These are phyloP conservation scores for Pseudotriccus pelzelni DNA, from an alignment of 2,797 vertebrate genomes.

Conservation along the genomic window DNA sequence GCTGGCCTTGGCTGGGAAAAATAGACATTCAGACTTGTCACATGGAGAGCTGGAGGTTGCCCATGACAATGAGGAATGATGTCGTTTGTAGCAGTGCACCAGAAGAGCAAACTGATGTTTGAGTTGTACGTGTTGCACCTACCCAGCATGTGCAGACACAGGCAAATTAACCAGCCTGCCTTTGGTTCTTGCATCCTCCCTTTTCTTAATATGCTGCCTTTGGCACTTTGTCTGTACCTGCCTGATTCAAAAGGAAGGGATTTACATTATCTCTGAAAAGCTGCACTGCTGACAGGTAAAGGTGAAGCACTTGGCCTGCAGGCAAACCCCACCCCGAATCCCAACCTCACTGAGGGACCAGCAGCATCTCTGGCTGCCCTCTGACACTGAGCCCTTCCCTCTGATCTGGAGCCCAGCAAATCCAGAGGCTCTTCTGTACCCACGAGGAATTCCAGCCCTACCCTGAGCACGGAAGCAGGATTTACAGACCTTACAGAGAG, in stretches of 20 bases:
- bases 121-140: neutral
- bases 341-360: neutral
- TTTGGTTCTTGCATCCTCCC: slow-evolving; percentile 19
- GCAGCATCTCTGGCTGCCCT: neutral
- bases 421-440: neutral
- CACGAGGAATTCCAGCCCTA: neutral
- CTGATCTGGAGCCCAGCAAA: neutral
- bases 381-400: neutral
- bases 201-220: slow-evolving; percentile 21
- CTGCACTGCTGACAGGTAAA: neutral
- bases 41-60: neutral
- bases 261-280: neutral
- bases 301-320: neutral
- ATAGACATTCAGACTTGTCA: neutral
- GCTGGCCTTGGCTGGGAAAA: neutral
- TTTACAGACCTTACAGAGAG: neutral
- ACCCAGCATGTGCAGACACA: neutral
- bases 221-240: slow-evolving; percentile 41
- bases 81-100: neutral
- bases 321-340: neutral
- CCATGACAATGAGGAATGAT: neutral
- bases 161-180: slow-evolving; percentile 5
- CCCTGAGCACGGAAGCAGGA: neutral
- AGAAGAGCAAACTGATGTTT: neutral
- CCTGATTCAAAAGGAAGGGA: slow-evolving; percentile 46